These are phyloP conservation scores for Spizella passerina DNA, from an alignment of 2,797 vertebrate genomes.

Conservation along the genomic window DNA sequence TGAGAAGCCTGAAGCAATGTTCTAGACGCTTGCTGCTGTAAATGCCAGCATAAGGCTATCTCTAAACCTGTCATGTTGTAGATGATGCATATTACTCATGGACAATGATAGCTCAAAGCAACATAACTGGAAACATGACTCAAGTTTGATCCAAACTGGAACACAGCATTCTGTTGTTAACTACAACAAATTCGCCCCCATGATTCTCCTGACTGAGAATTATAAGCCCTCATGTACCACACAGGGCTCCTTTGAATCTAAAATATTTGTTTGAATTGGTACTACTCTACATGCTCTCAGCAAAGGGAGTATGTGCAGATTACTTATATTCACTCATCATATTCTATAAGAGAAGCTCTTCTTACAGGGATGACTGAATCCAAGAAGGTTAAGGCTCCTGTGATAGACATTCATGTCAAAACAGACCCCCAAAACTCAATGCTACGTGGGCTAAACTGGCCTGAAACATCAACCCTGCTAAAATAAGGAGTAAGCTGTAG, in stretches of 20 bases:
- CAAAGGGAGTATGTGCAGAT: neutral
- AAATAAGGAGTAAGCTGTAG: neutral
- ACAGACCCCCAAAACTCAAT: neutral
- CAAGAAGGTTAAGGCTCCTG: neutral
- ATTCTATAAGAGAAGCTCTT: neutral
- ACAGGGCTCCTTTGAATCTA: neutral
- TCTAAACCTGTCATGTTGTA: neutral
- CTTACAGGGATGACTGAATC: neutral
- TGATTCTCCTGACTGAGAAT: neutral
- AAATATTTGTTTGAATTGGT: neutral
- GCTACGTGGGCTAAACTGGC: accelerated
- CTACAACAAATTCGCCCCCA: neutral
- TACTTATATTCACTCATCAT: neutral
- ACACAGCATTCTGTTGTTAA: neutral
- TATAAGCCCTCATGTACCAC: neutral
- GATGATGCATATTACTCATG: neutral
- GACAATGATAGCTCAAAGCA: neutral
- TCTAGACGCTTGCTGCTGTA: neutral
- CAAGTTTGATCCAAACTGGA: neutral
- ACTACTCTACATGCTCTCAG: neutral
- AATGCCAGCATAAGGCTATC: neutral
- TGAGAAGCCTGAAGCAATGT: neutral
- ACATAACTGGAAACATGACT: neutral
- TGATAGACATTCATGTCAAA: neutral
- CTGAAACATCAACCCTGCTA: neutral